These are phyloP conservation scores for Hirtodrosophila duncani DNA, from an alignment of 2,888 invertebrate genomes.

Conservation along the genomic window DNA sequence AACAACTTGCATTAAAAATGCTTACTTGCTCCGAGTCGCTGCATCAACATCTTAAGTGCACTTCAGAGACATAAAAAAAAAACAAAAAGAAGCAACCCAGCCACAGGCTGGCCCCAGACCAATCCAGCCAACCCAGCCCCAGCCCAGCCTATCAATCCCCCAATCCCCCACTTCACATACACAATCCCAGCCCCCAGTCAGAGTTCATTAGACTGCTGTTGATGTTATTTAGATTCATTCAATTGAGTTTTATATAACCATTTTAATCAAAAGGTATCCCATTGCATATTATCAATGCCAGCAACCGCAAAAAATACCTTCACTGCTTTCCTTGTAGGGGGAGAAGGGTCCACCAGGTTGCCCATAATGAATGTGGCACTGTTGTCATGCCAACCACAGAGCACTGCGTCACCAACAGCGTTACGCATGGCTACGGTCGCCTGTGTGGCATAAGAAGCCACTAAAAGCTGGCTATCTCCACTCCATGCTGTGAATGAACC, in stretches of 20 bases:
- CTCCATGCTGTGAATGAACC: conserved; percentile 53
- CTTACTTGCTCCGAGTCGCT: too few species aligned
- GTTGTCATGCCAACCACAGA: conserved; percentile 12
- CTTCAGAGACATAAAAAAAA: too few species aligned
- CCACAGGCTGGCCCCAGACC: too few species aligned
- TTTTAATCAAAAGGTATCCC: conserved; percentile 11
- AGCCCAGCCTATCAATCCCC: too few species aligned
- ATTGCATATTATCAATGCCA: conserved; percentile 36
- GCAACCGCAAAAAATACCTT: conserved; percentile 23
- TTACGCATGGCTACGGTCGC: conserved; percentile 10
- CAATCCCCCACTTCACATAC: too few species aligned
- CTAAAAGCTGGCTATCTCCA: conserved; percentile 15
- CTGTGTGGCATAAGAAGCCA: conserved; percentile 31
- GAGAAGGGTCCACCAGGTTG: too few species aligned
- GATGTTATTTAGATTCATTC: neutral
- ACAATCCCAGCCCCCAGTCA: neutral
- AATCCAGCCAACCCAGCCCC: neutral
- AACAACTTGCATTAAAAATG: neutral
- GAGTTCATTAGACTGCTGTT: conserved; percentile 17
- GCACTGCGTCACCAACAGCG: too few species aligned
- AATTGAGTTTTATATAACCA: conserved; percentile 9
- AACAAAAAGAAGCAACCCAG: too few species aligned
- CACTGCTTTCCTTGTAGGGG: too few species aligned
- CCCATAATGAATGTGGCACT: neutral
- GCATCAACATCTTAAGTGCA: too few species aligned